Percentiles rank a stretch among this genome's conserved stretches.
phyloP scores from a whole-genome alignment of 2,797 vertebrate genomes.

The Acropternis orthonyx region DNA sequence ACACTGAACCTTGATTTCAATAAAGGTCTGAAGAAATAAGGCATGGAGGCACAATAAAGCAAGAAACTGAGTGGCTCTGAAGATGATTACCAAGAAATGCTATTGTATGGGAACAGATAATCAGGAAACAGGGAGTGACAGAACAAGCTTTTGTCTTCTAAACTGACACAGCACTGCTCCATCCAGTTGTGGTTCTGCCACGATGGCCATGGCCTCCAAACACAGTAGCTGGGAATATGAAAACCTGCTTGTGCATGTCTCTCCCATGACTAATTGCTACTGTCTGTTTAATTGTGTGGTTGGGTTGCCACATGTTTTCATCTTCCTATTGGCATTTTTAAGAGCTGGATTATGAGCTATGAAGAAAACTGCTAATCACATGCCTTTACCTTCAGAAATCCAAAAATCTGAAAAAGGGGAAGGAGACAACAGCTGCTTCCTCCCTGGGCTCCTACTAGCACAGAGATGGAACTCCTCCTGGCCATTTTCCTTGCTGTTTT shows the following conservation, averaged over 20 bases:
- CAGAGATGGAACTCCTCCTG: constrained; percentile 25
- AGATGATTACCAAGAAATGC: not conserved
- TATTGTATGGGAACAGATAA: accelerated
- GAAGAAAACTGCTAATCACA: not conserved
- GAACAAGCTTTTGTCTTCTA: not conserved
- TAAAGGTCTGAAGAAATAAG: not conserved
- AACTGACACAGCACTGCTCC: not conserved
- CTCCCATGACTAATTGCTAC: not conserved
- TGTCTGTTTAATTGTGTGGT: not conserved
- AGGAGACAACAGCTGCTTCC: not conserved
- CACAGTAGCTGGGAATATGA: not conserved
- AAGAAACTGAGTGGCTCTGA: not conserved
- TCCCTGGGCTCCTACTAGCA: not conserved
- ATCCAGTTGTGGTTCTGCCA: not conserved
- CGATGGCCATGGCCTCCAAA: not conserved
- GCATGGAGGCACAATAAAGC: not conserved
- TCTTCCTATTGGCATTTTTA: not conserved
- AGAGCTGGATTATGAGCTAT: not conserved
- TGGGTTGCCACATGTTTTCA: not conserved
- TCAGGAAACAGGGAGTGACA: not conserved
- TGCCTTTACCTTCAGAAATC: not conserved
- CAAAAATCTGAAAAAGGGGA: not conserved
- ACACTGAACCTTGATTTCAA: not conserved
- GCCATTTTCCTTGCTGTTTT: not conserved
- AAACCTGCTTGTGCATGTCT: not conserved